Base-by-base conservation (phyloP, 2,113 vertebrate genomes). In the Malurus elegans region DNA sequence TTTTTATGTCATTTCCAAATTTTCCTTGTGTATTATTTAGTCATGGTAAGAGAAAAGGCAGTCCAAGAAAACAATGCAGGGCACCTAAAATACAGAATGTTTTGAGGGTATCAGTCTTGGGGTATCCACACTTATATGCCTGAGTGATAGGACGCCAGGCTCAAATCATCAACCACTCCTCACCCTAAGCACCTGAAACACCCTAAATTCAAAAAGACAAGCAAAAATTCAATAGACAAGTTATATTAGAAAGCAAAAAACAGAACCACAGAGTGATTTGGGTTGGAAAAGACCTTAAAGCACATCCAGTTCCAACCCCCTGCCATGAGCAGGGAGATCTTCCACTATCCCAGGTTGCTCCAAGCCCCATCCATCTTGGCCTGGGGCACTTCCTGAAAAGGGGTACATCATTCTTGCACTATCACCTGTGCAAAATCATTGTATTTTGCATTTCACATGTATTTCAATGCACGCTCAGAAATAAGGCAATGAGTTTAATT, bases 141-240 rank as follows among this genome's bases (percentile, higher is more conserved):
- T 42, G 34, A 64, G 31, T 0, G 0, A 56, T 5, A 23, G 1
- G 12, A 90, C 57, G 34, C 8, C 6, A 12, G n/a, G 6, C 6
- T 47, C 31, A 91, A 72, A 75, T 4, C 2, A 82, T 29, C n/a
- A 86, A 36, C 13, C 4, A 5, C 10, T 71, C 12, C 18, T 45
- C 31, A 81, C 14, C 14, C 23, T 34, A 10, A 42, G 51, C 36
- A 67, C 7, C 13, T 51, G 23, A 32, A 56, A 36, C 16, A 26
- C 36, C 42, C 18, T 28, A 44, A 73, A 67, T 38, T 73, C n/a
- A 50, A 19, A 34, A 75, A 76, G 16, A 48, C 12, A 48, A 58
- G 18, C 2, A 85, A 90, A 91, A 65, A n/a, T 12, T 28, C 1
- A 12, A 9, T 2, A 38, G 56, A 57, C 48, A 70, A 71, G 0